Conservation (phyloP, 2,797 vertebrate species). For the Euphonia xanthogaster region DNA sequence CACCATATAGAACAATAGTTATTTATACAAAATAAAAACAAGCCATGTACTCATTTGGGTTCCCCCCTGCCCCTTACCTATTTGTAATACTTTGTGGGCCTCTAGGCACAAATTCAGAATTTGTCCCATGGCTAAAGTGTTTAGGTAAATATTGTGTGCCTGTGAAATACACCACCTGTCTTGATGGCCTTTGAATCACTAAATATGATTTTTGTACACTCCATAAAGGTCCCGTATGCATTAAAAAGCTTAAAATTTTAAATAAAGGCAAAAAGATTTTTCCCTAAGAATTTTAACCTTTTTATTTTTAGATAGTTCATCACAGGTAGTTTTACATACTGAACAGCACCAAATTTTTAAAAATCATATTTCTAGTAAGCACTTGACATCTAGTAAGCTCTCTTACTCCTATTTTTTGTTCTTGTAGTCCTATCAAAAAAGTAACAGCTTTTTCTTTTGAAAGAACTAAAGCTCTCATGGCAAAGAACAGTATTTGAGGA, state of each 20-base stretch:
- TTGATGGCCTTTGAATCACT: slow-evolving; percentile 70
- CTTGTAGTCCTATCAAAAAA: slow-evolving; percentile 61
- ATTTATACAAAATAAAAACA: slow-evolving; percentile 50
- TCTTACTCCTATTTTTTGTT: slow-evolving; percentile 67
- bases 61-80: neutral
- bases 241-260: slow-evolving; percentile 72
- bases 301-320: slow-evolving; percentile 77
- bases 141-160: slow-evolving; percentile 52
- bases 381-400: slow-evolving; percentile 74
- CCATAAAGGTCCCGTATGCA: slow-evolving; percentile 62
- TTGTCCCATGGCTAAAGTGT: slow-evolving; percentile 54
- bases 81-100: slow-evolving; percentile 22
- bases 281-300: slow-evolving; percentile 74
- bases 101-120: slow-evolving; percentile 47
- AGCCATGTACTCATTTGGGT: slow-evolving; percentile 15
- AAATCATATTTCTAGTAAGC: slow-evolving; percentile 75
- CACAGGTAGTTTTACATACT: slow-evolving; percentile 74
- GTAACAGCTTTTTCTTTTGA: slow-evolving; percentile 54
- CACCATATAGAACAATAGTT: slow-evolving; percentile 53
- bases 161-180: slow-evolving; percentile 53
- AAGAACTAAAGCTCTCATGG: slow-evolving; percentile 61
- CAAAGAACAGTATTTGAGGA: slow-evolving; percentile 62
- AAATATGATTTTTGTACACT: slow-evolving; percentile 74
- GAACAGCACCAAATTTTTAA: slow-evolving; percentile 63
- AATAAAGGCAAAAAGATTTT: slow-evolving; percentile 67